A percentile compares a stretch with the other conserved stretches of the same genome.
Evolutionary conservation across 2,888 invertebrate species (phyloP).

Genomic region (Sarcophaga subvicina): DNA sequence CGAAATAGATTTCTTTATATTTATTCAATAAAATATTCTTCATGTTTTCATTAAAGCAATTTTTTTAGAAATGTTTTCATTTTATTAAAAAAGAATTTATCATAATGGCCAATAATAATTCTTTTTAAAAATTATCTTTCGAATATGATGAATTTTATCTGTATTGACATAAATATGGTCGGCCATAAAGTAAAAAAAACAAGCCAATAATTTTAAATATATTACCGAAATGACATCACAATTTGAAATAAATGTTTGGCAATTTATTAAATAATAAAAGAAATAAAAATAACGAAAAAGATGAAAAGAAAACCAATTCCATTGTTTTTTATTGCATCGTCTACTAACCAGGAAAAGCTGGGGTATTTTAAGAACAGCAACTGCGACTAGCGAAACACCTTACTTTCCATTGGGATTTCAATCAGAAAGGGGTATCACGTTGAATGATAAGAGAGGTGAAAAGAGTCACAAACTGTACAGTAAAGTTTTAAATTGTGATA

Average conservation of each 20-base stretch:
- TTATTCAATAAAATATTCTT: too few species aligned
- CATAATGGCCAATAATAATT: conserved; percentile 40
- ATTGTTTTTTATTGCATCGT: conserved; percentile 17
- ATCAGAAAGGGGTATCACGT: too few species aligned
- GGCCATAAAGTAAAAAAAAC: conserved; percentile 4
- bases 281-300: conserved; percentile 45
- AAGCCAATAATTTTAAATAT: conserved; percentile 45
- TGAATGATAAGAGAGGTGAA: too few species aligned
- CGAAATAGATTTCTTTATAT: too few species aligned
- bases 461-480: too few species aligned
- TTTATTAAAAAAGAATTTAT: conserved; percentile 30
- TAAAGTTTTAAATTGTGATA: too few species aligned
- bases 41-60: too few species aligned
- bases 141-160: conserved; percentile 49
- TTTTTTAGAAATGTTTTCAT: background rate
- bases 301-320: conserved; percentile 38
- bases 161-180: conserved; percentile 53
- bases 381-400: conserved; percentile 12
- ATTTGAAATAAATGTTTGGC: conserved; percentile 64
- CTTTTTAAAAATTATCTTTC: conserved; percentile 25
- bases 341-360: background rate
- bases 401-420: too few species aligned
- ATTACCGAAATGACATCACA: conserved; percentile 53
- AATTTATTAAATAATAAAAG: conserved; percentile 64
- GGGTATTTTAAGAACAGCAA: background rate